These are phyloP conservation scores for Gandaritis pyraliata DNA, from an alignment of 2,888 invertebrate genomes.

Conservation along the genomic window DNA sequence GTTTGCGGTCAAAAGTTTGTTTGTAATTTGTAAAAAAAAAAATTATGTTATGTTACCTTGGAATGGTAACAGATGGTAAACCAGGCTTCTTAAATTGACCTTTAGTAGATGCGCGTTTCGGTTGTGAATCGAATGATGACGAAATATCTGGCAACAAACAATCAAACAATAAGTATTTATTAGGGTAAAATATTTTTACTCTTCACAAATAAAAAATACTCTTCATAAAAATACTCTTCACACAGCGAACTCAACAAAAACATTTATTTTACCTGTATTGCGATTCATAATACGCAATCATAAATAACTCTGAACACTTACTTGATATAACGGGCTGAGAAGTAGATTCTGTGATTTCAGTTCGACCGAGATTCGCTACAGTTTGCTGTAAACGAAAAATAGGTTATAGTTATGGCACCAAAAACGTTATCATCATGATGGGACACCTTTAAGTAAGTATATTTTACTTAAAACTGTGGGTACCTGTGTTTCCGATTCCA, in stretches of 20 bases:
- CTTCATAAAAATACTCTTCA: no score
- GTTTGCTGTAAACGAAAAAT: slow-evolving; percentile 55
- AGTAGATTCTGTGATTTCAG: slow-evolving; percentile 76
- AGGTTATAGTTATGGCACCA: not conserved
- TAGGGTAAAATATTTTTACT: no score
- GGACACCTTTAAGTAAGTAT: no score
- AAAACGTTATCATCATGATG: no score
- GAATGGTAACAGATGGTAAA: slow-evolving; percentile 68
- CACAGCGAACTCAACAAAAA: no score
- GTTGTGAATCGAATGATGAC: slow-evolving; percentile 69
- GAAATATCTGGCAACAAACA: slow-evolving; percentile 62
- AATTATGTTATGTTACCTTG: slow-evolving; percentile 54
- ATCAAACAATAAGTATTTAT: not conserved
- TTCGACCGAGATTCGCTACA: slow-evolving; percentile 62
- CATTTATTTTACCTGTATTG: no score
- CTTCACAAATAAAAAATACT: no score
- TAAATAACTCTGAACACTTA: slow-evolving; percentile 48
- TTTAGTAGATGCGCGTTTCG: slow-evolving; percentile 73
- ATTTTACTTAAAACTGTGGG: not conserved
- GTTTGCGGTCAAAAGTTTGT: no score
- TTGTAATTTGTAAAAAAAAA: no score
- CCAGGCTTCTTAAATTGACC: slow-evolving; percentile 73
- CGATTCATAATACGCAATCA: no score
- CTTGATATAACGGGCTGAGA: slow-evolving; percentile 78
- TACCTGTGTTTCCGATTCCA: slow-evolving; percentile 66